Percentiles rank a stretch among this genome's conserved stretches.
Evolutionary conservation across 92 coral and sea anemone species (phyloP).

Genomic region (Siderastrea siderea): DNA sequence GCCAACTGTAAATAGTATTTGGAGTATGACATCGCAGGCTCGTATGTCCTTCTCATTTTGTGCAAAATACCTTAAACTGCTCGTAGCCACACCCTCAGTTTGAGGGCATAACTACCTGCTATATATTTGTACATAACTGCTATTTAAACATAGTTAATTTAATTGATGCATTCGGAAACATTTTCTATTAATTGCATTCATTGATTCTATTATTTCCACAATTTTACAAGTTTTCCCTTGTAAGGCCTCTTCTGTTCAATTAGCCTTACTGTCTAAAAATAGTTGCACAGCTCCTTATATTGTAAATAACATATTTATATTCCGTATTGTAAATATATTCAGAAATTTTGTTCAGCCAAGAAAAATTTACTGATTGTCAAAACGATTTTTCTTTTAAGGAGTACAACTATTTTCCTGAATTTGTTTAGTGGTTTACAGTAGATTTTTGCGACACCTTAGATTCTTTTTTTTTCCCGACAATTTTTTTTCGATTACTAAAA

Average conservation of each 20-base stretch:
- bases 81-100: background rate
- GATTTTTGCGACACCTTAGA: too few species aligned
- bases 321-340: background rate
- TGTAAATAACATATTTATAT: slow-evolving; percentile 23
- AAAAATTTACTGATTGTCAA: too few species aligned
- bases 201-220: background rate
- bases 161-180: background rate
- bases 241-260: too few species aligned
- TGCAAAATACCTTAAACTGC: background rate
- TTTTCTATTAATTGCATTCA: background rate
- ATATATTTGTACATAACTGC: slow-evolving; percentile 9
- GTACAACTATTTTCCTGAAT: too few species aligned
- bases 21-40: background rate
- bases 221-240: background rate
- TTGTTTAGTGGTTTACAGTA: too few species aligned
- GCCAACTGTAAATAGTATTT: background rate
- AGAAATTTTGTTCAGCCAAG: background rate
- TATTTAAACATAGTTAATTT: slow-evolving; percentile 5
- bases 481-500: too few species aligned
- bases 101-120: background rate
- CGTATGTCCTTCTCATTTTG: background rate
- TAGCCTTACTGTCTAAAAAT: too few species aligned
- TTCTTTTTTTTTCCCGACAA: too few species aligned
- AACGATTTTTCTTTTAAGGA: too few species aligned
- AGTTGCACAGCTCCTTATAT: background rate